Conservation (phyloP, 2,888 invertebrate species). For the Andricus curvator region DNA sequence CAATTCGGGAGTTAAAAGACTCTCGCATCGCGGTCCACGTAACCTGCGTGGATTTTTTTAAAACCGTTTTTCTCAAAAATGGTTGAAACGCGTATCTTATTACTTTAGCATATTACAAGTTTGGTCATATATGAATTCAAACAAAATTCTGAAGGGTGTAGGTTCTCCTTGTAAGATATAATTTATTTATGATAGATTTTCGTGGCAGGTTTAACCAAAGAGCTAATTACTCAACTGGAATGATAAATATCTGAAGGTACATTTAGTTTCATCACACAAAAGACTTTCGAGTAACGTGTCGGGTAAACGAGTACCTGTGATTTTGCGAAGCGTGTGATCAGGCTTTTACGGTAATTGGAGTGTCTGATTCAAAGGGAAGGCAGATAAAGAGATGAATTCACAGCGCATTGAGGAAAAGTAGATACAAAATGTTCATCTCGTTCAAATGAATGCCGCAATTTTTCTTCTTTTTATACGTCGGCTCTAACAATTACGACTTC, state of each 20-base stretch:
- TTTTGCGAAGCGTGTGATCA: constrained; percentile 29
- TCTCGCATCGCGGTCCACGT: too few relatives aligned
- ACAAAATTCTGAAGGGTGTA: too few relatives aligned
- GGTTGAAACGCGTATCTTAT: too few relatives aligned
- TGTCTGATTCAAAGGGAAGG: constrained; percentile 27
- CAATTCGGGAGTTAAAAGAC: too few relatives aligned
- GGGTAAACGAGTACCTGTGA: constrained; percentile 5
- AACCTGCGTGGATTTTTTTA: too few relatives aligned
- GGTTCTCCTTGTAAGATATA: neutral
- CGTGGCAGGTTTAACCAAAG: neutral
- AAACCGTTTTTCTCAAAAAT: too few relatives aligned
- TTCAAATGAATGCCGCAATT: neutral
- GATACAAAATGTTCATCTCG: neutral
- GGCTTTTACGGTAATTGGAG: constrained; percentile 35
- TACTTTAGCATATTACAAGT: too few relatives aligned
- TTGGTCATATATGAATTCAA: too few relatives aligned
- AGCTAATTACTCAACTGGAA: neutral
- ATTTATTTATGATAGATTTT: neutral
- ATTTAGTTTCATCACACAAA: neutral
- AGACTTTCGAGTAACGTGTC: constrained; percentile 15
- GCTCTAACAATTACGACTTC: neutral
- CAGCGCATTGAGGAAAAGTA: neutral
- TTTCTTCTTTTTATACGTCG: neutral
- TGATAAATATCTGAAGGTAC: neutral
- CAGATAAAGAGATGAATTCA: constrained; percentile 27